These are phyloP conservation scores for Vulpes vulpes DNA, from an alignment of 2,113 vertebrate species.

Conservation along the genomic window DNA sequence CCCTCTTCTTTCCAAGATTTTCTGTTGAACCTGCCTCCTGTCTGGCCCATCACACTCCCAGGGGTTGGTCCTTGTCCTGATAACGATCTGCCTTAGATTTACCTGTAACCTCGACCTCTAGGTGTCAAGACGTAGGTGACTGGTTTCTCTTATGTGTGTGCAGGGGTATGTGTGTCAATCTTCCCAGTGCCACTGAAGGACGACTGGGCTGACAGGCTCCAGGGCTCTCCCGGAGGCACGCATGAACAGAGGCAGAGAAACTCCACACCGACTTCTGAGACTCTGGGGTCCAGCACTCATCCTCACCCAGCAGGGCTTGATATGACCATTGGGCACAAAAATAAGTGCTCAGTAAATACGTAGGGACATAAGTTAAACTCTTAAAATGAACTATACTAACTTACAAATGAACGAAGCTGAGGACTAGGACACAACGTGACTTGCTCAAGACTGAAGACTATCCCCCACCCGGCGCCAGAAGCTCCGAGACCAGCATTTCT, in stretches of 20 bases:
- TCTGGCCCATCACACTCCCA: not conserved
- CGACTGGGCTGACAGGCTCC: fast-evolving
- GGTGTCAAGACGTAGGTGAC: too few species aligned
- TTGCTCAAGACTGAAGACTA: not conserved
- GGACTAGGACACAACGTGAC: not conserved
- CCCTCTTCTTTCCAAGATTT: not conserved
- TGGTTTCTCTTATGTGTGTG: not conserved
- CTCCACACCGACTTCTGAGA: not conserved
- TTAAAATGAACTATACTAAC: not conserved
- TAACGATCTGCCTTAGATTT: too few species aligned
- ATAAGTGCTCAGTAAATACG: not conserved
- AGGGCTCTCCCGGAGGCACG: too few species aligned
- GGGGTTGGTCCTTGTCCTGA: not conserved
- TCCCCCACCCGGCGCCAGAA: not conserved
- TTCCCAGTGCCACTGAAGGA: too few species aligned
- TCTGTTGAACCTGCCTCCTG: not conserved
- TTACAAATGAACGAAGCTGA: not conserved
- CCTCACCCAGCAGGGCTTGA: too few species aligned
- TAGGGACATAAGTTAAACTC: not conserved
- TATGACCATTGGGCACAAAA: not conserved
- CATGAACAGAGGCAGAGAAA: not conserved
- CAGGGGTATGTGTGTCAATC: not conserved
- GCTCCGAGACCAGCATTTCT: not conserved
- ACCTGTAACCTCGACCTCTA: not conserved
- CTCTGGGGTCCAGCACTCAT: too few species aligned